A percentile compares a stretch with the other conserved stretches of the same genome.
Conservation (phyloP, 2,797 vertebrate species). For the Hylomyscus alleni region DNA sequence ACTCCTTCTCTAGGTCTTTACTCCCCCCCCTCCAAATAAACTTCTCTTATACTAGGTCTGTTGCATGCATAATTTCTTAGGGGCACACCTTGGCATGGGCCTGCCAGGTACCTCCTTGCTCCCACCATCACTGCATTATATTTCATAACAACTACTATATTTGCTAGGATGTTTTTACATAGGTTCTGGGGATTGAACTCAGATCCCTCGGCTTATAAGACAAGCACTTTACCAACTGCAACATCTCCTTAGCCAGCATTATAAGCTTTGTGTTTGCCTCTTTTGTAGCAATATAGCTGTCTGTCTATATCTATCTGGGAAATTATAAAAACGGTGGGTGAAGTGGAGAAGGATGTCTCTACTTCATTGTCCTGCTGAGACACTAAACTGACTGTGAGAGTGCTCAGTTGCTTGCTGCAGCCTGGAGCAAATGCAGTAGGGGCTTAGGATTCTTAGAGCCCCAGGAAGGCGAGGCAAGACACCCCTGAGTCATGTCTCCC, state of each 20-base stretch:
- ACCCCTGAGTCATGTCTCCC: background rate
- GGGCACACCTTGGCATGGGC: background rate
- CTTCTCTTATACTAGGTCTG: background rate
- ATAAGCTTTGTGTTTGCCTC: background rate
- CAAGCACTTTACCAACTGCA: background rate
- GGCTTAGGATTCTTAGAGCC: background rate
- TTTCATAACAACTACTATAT: background rate
- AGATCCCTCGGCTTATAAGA: background rate
- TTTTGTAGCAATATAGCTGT: background rate
- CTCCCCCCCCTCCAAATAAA: background rate
- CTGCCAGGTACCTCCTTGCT: background rate
- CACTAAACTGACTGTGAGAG: background rate
- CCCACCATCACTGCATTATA: background rate
- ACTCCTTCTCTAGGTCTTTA: background rate
- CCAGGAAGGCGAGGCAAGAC: background rate
- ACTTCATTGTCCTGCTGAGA: background rate
- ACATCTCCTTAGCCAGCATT: background rate
- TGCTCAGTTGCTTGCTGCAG: constrained; percentile 2
- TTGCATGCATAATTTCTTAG: background rate
- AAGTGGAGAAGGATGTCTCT: background rate
- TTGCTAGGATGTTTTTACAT: background rate
- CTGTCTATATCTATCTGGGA: background rate
- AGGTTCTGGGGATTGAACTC: background rate
- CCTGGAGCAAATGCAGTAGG: background rate
- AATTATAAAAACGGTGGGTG: background rate